phyloP scores from a whole-genome alignment of 1,140 invertebrate genomes.

The Cyclina sinensis region DNA sequence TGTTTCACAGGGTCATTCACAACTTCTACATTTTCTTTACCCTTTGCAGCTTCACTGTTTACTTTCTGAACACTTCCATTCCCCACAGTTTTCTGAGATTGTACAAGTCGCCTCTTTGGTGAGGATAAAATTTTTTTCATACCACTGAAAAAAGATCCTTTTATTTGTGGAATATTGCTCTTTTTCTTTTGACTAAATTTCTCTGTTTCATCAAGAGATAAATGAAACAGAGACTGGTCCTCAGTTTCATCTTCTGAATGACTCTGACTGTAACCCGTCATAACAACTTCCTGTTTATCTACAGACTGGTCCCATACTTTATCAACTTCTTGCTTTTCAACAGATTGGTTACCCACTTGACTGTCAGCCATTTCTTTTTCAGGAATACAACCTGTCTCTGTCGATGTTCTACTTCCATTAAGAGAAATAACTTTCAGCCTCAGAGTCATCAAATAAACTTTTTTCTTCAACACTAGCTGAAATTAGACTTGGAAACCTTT shows the following conservation, averaged over 20 bases:
- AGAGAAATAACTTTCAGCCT: constrained; percentile 8
- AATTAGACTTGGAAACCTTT: constrained; percentile 68
- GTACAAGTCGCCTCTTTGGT: constrained; percentile 69
- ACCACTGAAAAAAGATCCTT: constrained; percentile 76
- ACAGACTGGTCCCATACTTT: not conserved
- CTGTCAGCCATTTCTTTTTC: constrained; percentile 5
- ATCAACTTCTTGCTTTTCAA: not conserved
- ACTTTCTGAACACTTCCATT: not conserved
- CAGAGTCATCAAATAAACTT: constrained; percentile 8
- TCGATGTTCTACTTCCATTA: constrained; percentile 22
- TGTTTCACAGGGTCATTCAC: constrained; percentile 1
- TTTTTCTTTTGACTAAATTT: constrained; percentile 51
- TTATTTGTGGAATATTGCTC: constrained; percentile 65
- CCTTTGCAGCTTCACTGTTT: not conserved
- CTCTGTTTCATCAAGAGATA: constrained; percentile 77
- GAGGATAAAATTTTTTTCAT: constrained; percentile 79
- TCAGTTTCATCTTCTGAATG: constrained; percentile 58
- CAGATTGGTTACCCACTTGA: not conserved
- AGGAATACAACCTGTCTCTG: not conserved
- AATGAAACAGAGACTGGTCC: constrained; percentile 77
- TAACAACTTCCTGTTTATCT: constrained; percentile 4
- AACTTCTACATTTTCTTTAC: constrained; percentile 42
- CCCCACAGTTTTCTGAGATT: not conserved
- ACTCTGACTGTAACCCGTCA: not conserved
- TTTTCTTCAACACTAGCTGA: constrained; percentile 53